These are phyloP conservation scores for Trichechus manatus DNA, from an alignment of 2,113 vertebrate species.

Conservation along the genomic window DNA sequence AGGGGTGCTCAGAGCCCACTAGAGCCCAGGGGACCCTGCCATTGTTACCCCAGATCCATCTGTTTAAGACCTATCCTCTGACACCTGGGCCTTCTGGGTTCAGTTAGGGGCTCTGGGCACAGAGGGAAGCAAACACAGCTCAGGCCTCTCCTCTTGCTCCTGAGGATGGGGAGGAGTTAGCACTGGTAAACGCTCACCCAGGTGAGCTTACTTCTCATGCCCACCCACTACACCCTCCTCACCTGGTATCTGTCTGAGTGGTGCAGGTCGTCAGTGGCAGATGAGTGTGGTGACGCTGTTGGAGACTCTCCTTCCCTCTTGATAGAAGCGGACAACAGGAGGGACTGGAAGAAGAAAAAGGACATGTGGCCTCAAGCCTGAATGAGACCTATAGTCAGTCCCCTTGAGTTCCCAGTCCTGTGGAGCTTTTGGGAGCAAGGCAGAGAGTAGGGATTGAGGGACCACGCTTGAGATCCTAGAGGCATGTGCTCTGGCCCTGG, in stretches of 20 bases:
- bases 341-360: constrained; percentile 91
- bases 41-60: neutral
- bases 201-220: neutral
- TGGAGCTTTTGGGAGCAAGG: neutral
- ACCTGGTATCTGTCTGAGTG: constrained; percentile 99
- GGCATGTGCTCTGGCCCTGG: neutral
- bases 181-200: neutral
- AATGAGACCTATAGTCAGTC: neutral
- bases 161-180: neutral
- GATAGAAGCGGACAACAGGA: constrained; percentile 98
- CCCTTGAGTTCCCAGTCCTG: neutral
- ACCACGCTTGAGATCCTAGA: neutral
- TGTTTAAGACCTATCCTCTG: neutral
- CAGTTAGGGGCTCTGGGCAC: neutral
- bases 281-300: constrained; percentile 97
- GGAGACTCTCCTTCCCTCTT: constrained; percentile 99
- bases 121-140: constrained; percentile 4
- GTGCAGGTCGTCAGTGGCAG: constrained; percentile 95
- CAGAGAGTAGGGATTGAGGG: neutral
- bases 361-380: neutral
- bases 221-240: constrained; percentile 34
- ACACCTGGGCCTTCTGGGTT: constrained; percentile 15
- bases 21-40: neutral
- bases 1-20: neutral
- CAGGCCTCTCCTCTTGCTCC: neutral